Percentiles rank a stretch among this genome's conserved stretches.
Evolutionary conservation across 2,113 vertebrate species (phyloP).

Genomic region (Danionella cerebrum): DNA sequence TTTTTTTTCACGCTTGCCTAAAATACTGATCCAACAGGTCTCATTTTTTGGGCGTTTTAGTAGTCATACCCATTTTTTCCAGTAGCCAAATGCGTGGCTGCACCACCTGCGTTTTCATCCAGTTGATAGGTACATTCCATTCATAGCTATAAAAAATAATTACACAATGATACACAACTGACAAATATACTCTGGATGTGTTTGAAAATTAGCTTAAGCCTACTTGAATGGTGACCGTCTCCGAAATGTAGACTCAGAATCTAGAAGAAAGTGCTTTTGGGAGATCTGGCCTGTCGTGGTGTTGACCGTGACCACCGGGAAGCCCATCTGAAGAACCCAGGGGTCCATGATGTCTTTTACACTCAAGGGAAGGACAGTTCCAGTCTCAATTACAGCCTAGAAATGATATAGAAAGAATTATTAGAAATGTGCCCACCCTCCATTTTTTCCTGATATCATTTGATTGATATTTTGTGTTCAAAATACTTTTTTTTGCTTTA

Average conservation of each 20-base stretch:
- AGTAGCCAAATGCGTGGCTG: conserved; percentile 46
- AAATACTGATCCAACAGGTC: no score
- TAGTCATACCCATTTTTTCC: conserved; percentile 30
- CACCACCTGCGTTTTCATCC: fast-evolving
- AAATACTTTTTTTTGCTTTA: no score
- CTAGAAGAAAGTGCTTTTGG: conserved; percentile 83
- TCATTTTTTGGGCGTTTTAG: no score
- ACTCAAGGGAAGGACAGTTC: conserved; percentile 20
- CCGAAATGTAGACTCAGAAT: conserved; percentile 49
- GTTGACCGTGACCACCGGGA: conserved; percentile 75
- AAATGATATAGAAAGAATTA: neutral
- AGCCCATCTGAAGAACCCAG: conserved; percentile 93
- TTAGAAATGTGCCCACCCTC: no score
- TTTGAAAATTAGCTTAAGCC: conserved; percentile 34
- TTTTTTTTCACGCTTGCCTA: no score
- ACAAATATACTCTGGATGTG: no score
- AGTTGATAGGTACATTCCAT: conserved; percentile 67
- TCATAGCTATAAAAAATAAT: conserved; percentile 56
- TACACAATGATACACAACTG: neutral
- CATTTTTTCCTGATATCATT: no score
- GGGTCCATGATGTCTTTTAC: conserved; percentile 76
- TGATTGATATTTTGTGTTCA: no score
- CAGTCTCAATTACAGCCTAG: conserved; percentile 41
- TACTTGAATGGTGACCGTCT: conserved; percentile 65
- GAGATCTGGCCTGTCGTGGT: conserved; percentile 49